Evolutionary conservation across 2,113 vertebrate genomes (phyloP), one percentile per base, ranked within the genome.

Genomic region (Carassius gibelio): DNA sequence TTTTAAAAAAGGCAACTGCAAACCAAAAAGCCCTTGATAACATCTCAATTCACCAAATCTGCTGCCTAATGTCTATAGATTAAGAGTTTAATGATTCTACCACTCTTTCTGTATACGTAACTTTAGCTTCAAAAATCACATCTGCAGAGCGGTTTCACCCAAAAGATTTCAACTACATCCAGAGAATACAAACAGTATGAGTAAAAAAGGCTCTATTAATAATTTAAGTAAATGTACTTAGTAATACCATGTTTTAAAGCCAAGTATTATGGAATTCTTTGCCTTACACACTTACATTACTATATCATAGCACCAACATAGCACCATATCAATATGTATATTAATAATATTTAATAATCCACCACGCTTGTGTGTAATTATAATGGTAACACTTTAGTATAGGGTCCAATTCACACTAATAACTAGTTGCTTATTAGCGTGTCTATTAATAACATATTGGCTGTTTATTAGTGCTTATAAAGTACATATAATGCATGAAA

Each of bases 51-150:
- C 50, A 50, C 62, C 9, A 42, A 17, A 36, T 83, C 55, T 83
- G 69, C 9, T 34, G 50, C 26, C 11, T 23, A 48, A 74, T 45
- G 11, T 48, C 71, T 74, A 74, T 19, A 17, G 66, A 34, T 66
- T 19, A 42, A 23, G 61, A 59, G 59, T 76, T 86, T 38, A 82
- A 82, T 55, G 62, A 66, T 66, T 64, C 30, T 64, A 81, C 55
- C 78, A 66, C 30, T 81, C 52, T 42, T 71, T 9, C 34, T 21
- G 23, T 42, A 34, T 6, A 34, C 17, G 52, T 55, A 68, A 34
- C n/a, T 10, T 61, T 38, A 55, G 14, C n/a, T 45, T n/a, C 19
- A 66, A 14, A 77, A 36, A 84, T 45, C 38, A 14, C 19, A n/a
- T 10, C 4, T 45, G 71, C 21, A 74, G 19, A 74, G 19, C 38